These are phyloP conservation scores for Melanostoma mellinum DNA, from an alignment of 2,888 invertebrate genomes.

Conservation along the genomic window DNA sequence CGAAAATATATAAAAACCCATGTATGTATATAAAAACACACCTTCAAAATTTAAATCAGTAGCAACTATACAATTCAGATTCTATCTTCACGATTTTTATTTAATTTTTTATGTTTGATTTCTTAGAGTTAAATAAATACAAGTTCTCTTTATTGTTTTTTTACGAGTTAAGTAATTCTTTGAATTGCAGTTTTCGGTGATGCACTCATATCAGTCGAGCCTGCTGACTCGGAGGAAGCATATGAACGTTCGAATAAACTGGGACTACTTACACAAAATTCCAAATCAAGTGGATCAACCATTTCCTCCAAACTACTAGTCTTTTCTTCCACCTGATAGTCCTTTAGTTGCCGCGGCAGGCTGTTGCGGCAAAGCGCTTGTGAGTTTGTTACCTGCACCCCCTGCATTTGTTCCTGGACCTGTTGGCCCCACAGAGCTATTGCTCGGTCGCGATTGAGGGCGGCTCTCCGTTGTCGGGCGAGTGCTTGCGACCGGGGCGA, in stretches of 20 bases:
- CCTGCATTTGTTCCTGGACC: constrained; percentile 72
- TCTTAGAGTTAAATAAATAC: constrained; percentile 4
- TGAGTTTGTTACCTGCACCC: constrained; percentile 76
- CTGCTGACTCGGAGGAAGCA: constrained; percentile 74
- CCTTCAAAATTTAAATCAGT: too few species aligned
- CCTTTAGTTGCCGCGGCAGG: constrained; percentile 80
- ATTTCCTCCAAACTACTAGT: constrained; percentile 77
- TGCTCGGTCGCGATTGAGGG: constrained; percentile 80
- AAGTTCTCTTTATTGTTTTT: background rate
- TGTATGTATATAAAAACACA: too few species aligned
- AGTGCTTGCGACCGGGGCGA: constrained; percentile 71
- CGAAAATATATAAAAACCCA: too few species aligned
- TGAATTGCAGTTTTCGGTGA: constrained; percentile 80
- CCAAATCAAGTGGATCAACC: constrained; percentile 78
- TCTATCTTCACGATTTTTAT: background rate
- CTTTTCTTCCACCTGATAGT: constrained; percentile 74
- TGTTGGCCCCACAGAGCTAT: constrained; percentile 81
- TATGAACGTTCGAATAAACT: constrained; percentile 80
- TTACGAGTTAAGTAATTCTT: constrained; percentile 71
- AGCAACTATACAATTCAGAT: too few species aligned
- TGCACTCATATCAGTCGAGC: constrained; percentile 76
- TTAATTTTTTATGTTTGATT: background rate
- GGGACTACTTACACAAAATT: constrained; percentile 81
- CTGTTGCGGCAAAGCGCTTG: constrained; percentile 81
- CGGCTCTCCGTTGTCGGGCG: constrained; percentile 78